phyloP scores from a whole-genome alignment of 2,113 vertebrate genomes.

The Diphyllodes magnificus region DNA sequence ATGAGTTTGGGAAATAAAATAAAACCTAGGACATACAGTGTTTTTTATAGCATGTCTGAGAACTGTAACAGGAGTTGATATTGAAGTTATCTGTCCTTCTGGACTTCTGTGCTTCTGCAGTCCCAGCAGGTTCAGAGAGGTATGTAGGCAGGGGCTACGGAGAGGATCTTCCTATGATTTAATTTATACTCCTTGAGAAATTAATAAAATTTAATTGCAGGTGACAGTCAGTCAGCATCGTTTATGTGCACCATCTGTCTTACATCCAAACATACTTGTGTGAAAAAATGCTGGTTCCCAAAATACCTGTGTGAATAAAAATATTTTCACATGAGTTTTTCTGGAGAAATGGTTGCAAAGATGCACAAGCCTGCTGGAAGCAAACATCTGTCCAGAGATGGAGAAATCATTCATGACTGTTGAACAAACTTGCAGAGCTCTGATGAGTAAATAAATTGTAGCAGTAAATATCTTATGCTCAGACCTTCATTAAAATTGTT shows the following conservation, averaged over 20 bases:
- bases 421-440: neutral
- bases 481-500: neutral
- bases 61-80: neutral
- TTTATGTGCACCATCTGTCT: neutral
- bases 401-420: neutral
- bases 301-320: neutral
- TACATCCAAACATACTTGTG: neutral
- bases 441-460: neutral
- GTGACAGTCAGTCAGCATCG: neutral
- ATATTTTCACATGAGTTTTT: neutral
- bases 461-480: neutral
- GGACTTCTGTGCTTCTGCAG: neutral
- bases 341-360: neutral
- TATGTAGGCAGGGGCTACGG: neutral
- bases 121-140: neutral
- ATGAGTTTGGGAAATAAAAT: neutral
- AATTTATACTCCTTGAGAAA: neutral
- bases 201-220: neutral
- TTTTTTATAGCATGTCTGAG: neutral
- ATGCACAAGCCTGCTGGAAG: neutral
- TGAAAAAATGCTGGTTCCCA: neutral
- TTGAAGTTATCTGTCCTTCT: neutral
- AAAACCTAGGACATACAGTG: neutral
- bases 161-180: neutral
- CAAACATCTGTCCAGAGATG: neutral